These are phyloP conservation scores for Drusus annulatus DNA, from an alignment of 1,140 invertebrate species.

Conservation along the genomic window DNA sequence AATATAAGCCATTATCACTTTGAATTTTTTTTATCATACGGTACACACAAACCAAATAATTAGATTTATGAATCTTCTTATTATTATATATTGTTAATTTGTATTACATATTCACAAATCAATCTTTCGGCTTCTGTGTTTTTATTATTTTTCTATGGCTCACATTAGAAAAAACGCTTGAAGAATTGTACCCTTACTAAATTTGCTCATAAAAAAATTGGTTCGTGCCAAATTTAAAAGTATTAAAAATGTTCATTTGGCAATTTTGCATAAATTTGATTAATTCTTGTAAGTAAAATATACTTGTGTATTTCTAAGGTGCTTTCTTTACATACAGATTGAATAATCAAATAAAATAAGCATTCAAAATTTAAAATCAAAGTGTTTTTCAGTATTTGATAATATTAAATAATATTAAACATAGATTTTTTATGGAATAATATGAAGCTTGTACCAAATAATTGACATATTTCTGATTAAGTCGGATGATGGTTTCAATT, in stretches of 20 bases:
- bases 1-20: no score
- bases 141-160: no score
- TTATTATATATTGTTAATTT: no score
- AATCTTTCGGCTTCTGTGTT: no score
- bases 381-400: conserved; percentile 24
- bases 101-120: no score
- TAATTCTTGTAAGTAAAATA: no score
- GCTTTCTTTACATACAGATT: neutral
- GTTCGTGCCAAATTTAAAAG: conserved; percentile 25
- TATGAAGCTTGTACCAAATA: conserved; percentile 37
- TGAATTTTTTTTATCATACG: no score
- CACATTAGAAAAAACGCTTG: no score
- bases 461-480: conserved; percentile 6
- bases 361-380: conserved; percentile 5
- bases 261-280: no score
- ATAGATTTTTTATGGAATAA: conserved; percentile 35
- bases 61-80: no score
- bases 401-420: conserved; percentile 18
- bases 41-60: no score
- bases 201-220: conserved; percentile 22
- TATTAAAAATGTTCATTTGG: neutral
- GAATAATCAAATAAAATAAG: no score
- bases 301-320: conserved; percentile 20
- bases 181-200: neutral
- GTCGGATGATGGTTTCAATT: conserved; percentile 10